Base-by-base conservation (phyloP, 2,888 invertebrate genomes). In the Spodoptera exigua region DNA sequence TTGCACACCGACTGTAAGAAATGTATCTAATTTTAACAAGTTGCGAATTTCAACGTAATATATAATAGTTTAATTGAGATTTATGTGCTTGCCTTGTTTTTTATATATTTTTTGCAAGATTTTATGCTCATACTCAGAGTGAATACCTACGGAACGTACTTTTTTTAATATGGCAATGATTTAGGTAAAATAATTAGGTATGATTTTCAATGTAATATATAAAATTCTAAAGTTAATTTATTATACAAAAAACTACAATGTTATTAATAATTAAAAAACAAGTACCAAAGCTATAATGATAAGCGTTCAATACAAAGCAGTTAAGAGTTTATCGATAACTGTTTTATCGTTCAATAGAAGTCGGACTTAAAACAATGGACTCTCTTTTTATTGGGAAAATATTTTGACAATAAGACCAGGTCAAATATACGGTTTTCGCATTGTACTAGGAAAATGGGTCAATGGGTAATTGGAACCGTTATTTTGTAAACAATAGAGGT, bases 1-100 rank as follows among this genome's bases (percentile, higher is more conserved):
- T 68, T 68, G 56, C 71, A 67, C 70, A 78, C 65, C 53, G 61
- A 32, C 51, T 36, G 35, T 43, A 41, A 59, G 39, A 69, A 72
- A 66, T 61, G 35, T 16, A 64, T 64, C 17, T 49, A 27, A 56
- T 46, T 72, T 56, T 27, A 47, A 54, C 46, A 12, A 5, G 47
- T 13, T 54, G 13, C 4, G 1, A 16, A 36, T 40, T 37, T 44
- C 55, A 48, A 41, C 10, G 37, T 52, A 40, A 49, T 71, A 65
- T 41, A 64, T 55, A 48, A 47, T 46, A 10, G 9, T 41, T 52
- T 48, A 58, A 71, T 72, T 46, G 18, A 48, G 59, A 59, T 59
- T 69, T 55, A 72, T 66, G 34, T 7, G 16, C 4, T 2, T 10
- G 2, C 37, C 12, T 16, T 17, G 9, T 45, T 54, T 41, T 41